These are phyloP conservation scores for Brachymystax lenok DNA, from an alignment of 2,797 vertebrate genomes.

Conservation along the genomic window DNA sequence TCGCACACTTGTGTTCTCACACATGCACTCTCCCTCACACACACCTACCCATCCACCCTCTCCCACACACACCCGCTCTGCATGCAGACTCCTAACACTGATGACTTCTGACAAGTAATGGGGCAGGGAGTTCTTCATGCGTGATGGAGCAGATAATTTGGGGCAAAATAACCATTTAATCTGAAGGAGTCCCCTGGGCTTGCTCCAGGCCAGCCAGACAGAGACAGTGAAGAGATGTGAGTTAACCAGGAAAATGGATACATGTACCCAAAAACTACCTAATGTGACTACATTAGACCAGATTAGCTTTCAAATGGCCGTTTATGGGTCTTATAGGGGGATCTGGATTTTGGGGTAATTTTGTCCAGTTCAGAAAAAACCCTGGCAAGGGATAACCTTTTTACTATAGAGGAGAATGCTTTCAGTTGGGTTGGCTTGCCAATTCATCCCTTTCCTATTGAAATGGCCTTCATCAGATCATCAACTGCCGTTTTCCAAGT, in stretches of 20 bases:
- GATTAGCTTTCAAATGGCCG: background rate
- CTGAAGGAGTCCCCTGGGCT: background rate
- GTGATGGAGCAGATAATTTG: background rate
- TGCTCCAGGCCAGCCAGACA: background rate
- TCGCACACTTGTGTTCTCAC: background rate
- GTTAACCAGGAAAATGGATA: background rate
- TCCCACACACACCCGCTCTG: too few species aligned
- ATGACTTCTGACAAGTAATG: constrained; percentile 10
- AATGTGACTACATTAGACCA: background rate
- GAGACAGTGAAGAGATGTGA: background rate
- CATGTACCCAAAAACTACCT: background rate
- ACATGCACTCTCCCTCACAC: background rate
- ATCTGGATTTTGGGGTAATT: too few species aligned
- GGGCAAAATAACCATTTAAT: background rate
- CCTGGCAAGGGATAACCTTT: too few species aligned
- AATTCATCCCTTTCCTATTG: too few species aligned
- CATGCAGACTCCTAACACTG: background rate
- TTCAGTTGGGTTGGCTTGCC: background rate
- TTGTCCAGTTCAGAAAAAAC: too few species aligned
- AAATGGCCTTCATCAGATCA: too few species aligned
- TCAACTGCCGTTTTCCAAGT: too few species aligned
- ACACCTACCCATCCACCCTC: background rate
- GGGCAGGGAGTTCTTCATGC: too few species aligned
- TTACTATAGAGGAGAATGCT: too few species aligned
- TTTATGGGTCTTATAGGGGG: background rate